Percentiles rank a stretch among this genome's conserved stretches.
These are phyloP conservation scores for Hirundichthys speculiger DNA, from an alignment of 2,113 vertebrate species.

Conservation along the genomic window DNA sequence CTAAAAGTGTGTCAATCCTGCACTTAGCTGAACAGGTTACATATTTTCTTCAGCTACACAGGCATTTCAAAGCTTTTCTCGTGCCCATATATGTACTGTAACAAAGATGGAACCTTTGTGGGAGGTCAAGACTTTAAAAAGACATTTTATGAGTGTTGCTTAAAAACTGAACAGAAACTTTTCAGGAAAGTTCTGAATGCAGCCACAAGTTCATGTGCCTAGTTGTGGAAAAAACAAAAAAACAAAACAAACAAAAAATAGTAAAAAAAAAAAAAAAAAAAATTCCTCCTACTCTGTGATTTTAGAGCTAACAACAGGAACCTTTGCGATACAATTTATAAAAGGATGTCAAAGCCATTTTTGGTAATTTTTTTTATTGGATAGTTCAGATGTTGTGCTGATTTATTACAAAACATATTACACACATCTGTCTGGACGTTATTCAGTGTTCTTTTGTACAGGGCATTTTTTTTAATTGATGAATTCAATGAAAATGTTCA, in stretches of 20 bases:
- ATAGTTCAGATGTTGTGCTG: slow-evolving; percentile 73
- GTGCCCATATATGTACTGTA: slow-evolving; percentile 69
- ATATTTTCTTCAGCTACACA: slow-evolving; percentile 28
- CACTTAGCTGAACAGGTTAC: slow-evolving; percentile 47
- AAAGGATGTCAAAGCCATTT: slow-evolving; percentile 86
- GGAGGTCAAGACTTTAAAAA: slow-evolving; percentile 63
- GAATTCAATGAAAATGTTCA: slow-evolving; percentile 72
- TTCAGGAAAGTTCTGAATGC: slow-evolving; percentile 70
- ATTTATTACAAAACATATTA: slow-evolving; percentile 78
- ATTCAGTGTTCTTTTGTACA: slow-evolving; percentile 79
- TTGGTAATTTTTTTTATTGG: slow-evolving; percentile 80
- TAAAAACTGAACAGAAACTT: slow-evolving; percentile 60
- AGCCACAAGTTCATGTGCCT: slow-evolving; percentile 83
- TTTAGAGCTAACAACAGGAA: slow-evolving; percentile 74
- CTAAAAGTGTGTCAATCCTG: slow-evolving; percentile 53
- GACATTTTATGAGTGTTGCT: slow-evolving; percentile 48
- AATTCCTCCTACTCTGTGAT: slow-evolving; percentile 67
- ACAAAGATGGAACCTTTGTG: slow-evolving; percentile 47
- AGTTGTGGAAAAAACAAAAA: slow-evolving; percentile 61
- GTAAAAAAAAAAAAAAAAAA: background rate
- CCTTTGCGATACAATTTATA: slow-evolving; percentile 79
- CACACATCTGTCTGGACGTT: slow-evolving; percentile 71
- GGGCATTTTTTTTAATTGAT: slow-evolving; percentile 67
- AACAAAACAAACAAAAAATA: slow-evolving; percentile 14
- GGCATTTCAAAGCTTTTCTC: slow-evolving; percentile 44